phyloP scores from a whole-genome alignment of 1,140 invertebrate species.

The Goniozus legneri region DNA sequence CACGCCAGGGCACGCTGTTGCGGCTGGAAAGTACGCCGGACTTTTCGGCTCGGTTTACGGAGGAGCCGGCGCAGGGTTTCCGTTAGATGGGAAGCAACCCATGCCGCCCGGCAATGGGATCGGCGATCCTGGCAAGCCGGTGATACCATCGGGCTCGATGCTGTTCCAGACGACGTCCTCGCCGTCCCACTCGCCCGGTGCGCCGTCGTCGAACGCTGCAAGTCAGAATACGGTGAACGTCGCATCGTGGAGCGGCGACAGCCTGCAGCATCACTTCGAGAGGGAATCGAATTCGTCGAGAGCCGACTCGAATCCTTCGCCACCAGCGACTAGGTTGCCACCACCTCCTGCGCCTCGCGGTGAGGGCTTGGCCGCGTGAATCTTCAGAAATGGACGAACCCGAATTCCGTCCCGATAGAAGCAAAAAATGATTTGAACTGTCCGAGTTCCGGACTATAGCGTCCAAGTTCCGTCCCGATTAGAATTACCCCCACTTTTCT shows the following conservation, averaged over 20 bases:
- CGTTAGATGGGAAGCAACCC: constrained; percentile 38
- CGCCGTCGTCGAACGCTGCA: constrained; percentile 43
- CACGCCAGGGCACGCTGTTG: constrained; percentile 41
- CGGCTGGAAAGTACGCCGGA: constrained; percentile 47
- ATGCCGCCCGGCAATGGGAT: constrained; percentile 41
- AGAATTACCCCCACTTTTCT: too few relatives aligned
- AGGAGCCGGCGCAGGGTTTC: constrained; percentile 30
- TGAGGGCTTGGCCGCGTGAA: constrained; percentile 55
- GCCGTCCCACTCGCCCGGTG: constrained; percentile 41
- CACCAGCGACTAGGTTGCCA: constrained; percentile 40
- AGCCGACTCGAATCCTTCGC: constrained; percentile 37
- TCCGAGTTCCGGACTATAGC: too few relatives aligned
- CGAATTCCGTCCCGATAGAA: too few relatives aligned
- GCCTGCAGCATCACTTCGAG: constrained; percentile 45
- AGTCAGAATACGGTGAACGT: constrained; percentile 42
- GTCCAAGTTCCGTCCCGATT: too few relatives aligned
- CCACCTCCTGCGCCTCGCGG: constrained; percentile 47
- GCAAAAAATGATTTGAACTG: too few relatives aligned
- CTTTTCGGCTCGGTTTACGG: constrained; percentile 48
- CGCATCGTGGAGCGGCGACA: constrained; percentile 40
- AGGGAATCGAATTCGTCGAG: constrained; percentile 32
- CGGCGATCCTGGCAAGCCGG: constrained; percentile 36
- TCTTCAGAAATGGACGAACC: not conserved
- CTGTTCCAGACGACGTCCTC: constrained; percentile 47
- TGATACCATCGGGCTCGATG: constrained; percentile 44